Evolutionary conservation across 2,113 vertebrate species (phyloP).

Genomic region (Phasianus colchicus): DNA sequence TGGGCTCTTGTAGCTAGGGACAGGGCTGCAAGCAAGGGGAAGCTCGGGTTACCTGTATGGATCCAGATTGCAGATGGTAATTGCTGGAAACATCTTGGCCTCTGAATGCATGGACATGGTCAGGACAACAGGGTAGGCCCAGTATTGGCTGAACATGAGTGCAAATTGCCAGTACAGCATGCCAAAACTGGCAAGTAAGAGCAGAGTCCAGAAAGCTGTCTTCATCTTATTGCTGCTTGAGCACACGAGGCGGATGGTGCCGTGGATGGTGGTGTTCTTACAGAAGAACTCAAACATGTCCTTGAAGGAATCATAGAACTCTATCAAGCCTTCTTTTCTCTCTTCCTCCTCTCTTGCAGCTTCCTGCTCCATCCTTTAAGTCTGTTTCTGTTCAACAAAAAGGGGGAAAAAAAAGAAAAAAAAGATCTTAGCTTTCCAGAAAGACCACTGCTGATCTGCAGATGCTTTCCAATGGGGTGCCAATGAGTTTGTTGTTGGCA

Average conservation of each 20-base stretch:
- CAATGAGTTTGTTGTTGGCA: neutral
- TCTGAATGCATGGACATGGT: slow-evolving; percentile 58
- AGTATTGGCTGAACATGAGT: slow-evolving; percentile 68
- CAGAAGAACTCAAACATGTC: slow-evolving; percentile 82
- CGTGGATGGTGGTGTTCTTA: slow-evolving; percentile 74
- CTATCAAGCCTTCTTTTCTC: slow-evolving; percentile 60
- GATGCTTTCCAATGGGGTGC: neutral
- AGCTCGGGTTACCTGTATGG: slow-evolving; percentile 55
- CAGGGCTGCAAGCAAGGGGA: neutral
- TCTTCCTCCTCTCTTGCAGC: neutral
- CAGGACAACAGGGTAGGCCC: slow-evolving; percentile 58
- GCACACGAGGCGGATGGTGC: slow-evolving; percentile 72
- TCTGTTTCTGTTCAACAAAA: neutral
- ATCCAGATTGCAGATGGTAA: slow-evolving; percentile 78
- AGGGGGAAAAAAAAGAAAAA: neutral
- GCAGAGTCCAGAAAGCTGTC: slow-evolving; percentile 67
- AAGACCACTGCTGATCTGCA: rapidly evolving
- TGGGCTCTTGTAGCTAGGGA: too few relatives aligned
- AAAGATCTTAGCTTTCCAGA: neutral
- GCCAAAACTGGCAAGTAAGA: slow-evolving; percentile 64
- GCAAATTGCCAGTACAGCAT: slow-evolving; percentile 76
- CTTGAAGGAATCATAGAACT: slow-evolving; percentile 67
- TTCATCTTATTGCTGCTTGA: slow-evolving; percentile 62
- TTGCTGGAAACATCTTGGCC: slow-evolving; percentile 66
- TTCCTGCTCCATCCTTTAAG: slow-evolving; percentile 33